Percentiles rank a stretch among this genome's conserved stretches.
These are phyloP conservation scores for Kuschelorhynchus macadamiae DNA, from an alignment of 2,888 invertebrate genomes.

Conservation along the genomic window DNA sequence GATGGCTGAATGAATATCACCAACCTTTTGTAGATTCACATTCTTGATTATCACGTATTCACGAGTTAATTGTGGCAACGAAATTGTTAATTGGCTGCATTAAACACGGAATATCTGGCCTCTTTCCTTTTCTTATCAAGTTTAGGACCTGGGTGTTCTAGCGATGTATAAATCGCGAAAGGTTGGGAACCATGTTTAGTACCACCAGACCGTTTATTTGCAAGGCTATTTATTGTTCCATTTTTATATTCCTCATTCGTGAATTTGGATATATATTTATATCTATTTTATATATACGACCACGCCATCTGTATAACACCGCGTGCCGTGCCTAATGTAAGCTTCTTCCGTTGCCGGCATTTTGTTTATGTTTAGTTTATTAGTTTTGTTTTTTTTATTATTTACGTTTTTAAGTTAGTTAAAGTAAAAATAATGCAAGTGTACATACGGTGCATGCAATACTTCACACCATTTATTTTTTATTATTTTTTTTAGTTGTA, in stretches of 20 bases:
- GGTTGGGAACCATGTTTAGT: too few species aligned
- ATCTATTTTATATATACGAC: conserved; percentile 58
- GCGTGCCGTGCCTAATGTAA: conserved; percentile 65
- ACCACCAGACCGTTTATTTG: conserved; percentile 32
- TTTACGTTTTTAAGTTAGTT: conserved; percentile 59
- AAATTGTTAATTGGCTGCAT: too few species aligned
- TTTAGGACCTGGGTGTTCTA: too few species aligned
- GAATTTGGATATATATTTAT: conserved; percentile 52
- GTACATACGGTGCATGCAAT: conserved; percentile 67
- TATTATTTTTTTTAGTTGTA: conserved; percentile 65
- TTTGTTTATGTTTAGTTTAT: conserved; percentile 62
- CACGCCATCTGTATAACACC: conserved; percentile 59
- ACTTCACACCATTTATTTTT: conserved; percentile 58
- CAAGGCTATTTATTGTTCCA: conserved; percentile 46
- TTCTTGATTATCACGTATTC: too few species aligned
- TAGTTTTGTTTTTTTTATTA: conserved; percentile 59
- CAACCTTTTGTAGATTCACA: too few species aligned
- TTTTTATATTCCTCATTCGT: conserved; percentile 50
- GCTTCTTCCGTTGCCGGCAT: conserved; percentile 57
- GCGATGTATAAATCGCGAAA: too few species aligned
- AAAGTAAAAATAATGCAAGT: conserved; percentile 57
- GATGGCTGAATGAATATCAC: neutral
- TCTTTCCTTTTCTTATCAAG: too few species aligned
- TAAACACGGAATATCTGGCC: too few species aligned
- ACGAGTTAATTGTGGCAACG: too few species aligned